Conservation (phyloP, 2,113 vertebrate species). For the Takifugu bimaculatus region DNA sequence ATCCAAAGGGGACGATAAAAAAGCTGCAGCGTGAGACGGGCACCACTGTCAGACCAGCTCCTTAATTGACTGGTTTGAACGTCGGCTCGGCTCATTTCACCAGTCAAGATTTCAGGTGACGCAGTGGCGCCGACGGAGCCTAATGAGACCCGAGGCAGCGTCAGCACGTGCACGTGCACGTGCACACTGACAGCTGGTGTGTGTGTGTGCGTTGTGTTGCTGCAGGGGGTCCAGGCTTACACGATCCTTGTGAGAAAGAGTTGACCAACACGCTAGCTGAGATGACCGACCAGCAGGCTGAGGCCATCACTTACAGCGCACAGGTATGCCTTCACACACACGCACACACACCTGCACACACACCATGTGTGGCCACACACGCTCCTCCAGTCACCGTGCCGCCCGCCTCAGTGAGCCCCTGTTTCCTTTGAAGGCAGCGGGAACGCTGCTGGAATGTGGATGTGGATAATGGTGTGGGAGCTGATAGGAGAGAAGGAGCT, state of each 20-base stretch:
- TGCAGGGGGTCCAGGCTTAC: slow-evolving; percentile 91
- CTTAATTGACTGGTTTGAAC: too few relatives aligned
- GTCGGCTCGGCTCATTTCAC: too few relatives aligned
- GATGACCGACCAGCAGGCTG: slow-evolving; percentile 89
- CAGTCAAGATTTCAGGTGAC: too few relatives aligned
- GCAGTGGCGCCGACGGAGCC: too few relatives aligned
- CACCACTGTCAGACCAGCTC: too few relatives aligned
- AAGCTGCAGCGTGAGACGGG: too few relatives aligned
- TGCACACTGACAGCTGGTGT: slow-evolving; percentile 13
- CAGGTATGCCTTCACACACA: slow-evolving; percentile 79
- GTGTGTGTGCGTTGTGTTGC: slow-evolving; percentile 12
- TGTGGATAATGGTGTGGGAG: slow-evolving; percentile 66
- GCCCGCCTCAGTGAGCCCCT: slow-evolving; percentile 61
- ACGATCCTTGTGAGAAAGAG: slow-evolving; percentile 96
- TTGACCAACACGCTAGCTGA: slow-evolving; percentile 86
- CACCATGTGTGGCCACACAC: background rate
- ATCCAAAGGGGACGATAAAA: too few relatives aligned
- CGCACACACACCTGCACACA: slow-evolving; percentile 25
- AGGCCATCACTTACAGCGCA: slow-evolving; percentile 91
- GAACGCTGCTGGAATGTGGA: slow-evolving; percentile 66
- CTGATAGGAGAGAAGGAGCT: slow-evolving; percentile 60
- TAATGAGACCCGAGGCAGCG: background rate
- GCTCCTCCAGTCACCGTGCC: slow-evolving; percentile 47
- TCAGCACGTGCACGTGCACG: background rate
- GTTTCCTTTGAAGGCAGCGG: slow-evolving; percentile 65